phyloP scores from a whole-genome alignment of 2,113 vertebrate species.

The Spheniscus mendiculus region DNA sequence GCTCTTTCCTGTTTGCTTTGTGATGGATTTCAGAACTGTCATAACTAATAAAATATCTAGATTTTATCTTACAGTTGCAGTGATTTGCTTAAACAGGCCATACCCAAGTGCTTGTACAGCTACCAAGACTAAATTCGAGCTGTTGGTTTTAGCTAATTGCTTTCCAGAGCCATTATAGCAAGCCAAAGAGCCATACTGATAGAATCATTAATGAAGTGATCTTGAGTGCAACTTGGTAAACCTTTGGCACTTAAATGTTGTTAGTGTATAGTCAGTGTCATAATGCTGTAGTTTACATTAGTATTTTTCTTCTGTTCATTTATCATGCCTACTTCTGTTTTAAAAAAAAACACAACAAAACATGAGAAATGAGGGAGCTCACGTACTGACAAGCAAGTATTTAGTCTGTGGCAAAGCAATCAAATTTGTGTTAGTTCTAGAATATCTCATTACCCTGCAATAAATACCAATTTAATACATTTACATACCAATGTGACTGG shows the following conservation, averaged over 20 bases:
- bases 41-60: conserved; percentile 13
- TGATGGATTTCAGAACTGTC: conserved; percentile 39
- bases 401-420: conserved; percentile 50
- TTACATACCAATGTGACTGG: conserved; percentile 11
- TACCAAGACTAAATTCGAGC: not conserved
- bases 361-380: not conserved
- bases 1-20: conserved; percentile 48
- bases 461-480: conserved; percentile 43
- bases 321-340: not conserved
- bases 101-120: not conserved
- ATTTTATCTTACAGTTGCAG: conserved; percentile 15
- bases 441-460: conserved; percentile 53
- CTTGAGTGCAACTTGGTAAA: not conserved
- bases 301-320: not conserved
- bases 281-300: not conserved
- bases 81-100: conserved; percentile 15
- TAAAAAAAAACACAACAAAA: not conserved
- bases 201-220: not conserved
- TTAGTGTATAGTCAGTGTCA: not conserved
- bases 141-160: conserved; percentile 26
- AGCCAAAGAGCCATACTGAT: not conserved
- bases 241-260: not conserved
- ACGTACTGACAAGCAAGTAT: not conserved
- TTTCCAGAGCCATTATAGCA: not conserved
- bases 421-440: conserved; percentile 27